Base-by-base conservation (phyloP, 2,888 invertebrate species). In the Aleiodes leptofemur region DNA sequence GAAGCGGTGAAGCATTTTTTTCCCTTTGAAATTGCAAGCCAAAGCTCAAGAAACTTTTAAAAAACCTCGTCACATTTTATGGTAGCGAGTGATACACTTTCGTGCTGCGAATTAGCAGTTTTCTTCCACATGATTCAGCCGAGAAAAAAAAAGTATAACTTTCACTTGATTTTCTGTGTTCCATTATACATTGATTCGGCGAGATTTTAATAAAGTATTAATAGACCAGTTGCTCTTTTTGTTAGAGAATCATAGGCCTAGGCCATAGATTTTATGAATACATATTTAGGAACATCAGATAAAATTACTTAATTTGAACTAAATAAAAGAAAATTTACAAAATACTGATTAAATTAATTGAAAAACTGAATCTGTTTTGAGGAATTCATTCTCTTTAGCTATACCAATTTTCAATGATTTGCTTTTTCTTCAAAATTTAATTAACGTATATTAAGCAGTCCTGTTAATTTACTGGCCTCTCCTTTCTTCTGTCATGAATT, bases 401-500 rank as follows among this genome's bases (percentile, higher is more conserved):
- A 51, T 9, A 51, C 50, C 56, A 50, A 68, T 72, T 70, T 70
- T n/a, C 61, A 53, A 29, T 23, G 14, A 53, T 55, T 43, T 76
- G 23, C 23, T 23, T 1, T 51, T 38, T 74, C 72, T 53, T 23
- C 70, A 55, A 70, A 56, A 5, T 73, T 68, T 23, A 23, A 57
- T 61, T 34, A 34, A 43, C 16, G 14, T 61, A 14, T 71, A 43
- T 55, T 70, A 69, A 72, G 57, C 48, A 14, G 66, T 73, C 51
- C 23, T 51, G 16, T 68, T 14, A 70, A 72, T 84, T 85, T 82
- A 88, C 81, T 90, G 90, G 73, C 89, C 88, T 83, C 90, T 90
- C 83, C 91, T 89, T 81, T 92, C 92, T 80, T 91, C 91, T 23
- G 89, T 83, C 90, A 92, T 91, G 82, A 92, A 92, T 81, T 91